Percentiles rank a stretch among this genome's conserved stretches.
Evolutionary conservation across 2,113 vertebrate species (phyloP).

Genomic region (Clupea harengus): DNA sequence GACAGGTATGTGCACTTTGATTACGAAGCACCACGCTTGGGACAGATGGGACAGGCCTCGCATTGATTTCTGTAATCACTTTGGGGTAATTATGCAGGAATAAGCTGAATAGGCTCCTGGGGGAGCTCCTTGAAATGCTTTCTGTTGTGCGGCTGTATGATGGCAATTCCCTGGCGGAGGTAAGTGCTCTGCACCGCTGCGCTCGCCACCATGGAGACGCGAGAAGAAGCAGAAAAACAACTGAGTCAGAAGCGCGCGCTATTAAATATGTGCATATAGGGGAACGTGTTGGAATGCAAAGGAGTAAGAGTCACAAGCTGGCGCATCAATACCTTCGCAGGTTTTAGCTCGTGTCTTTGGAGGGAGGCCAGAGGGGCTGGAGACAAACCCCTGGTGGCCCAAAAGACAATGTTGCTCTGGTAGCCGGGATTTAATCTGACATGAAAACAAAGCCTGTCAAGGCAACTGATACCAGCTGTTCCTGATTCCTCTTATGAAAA

Average conservation of each 20-base stretch:
- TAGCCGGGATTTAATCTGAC: slow-evolving; percentile 29
- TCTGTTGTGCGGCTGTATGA: slow-evolving; percentile 55
- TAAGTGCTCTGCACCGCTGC: slow-evolving; percentile 42
- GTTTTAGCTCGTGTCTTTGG: background rate
- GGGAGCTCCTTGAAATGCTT: slow-evolving; percentile 49
- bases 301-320: slow-evolving; percentile 44
- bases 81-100: slow-evolving; percentile 67
- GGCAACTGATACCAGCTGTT: slow-evolving; percentile 18
- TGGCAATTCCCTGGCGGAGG: slow-evolving; percentile 57
- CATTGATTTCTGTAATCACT: slow-evolving; percentile 67
- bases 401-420: slow-evolving; percentile 31
- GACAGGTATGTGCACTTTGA: slow-evolving; percentile 57
- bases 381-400: background rate
- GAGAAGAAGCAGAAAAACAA: background rate
- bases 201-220: background rate
- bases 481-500: slow-evolving; percentile 13
- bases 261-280: slow-evolving; percentile 50
- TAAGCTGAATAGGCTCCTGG: slow-evolving; percentile 57
- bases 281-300: slow-evolving; percentile 49
- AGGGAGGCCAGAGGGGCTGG: background rate
- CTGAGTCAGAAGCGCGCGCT: background rate
- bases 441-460: slow-evolving; percentile 22
- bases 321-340: background rate
- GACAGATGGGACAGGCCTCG: slow-evolving; percentile 46
- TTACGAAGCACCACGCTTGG: slow-evolving; percentile 47